Conservation (phyloP, 2,113 vertebrate species). For the Corvus cornix region DNA sequence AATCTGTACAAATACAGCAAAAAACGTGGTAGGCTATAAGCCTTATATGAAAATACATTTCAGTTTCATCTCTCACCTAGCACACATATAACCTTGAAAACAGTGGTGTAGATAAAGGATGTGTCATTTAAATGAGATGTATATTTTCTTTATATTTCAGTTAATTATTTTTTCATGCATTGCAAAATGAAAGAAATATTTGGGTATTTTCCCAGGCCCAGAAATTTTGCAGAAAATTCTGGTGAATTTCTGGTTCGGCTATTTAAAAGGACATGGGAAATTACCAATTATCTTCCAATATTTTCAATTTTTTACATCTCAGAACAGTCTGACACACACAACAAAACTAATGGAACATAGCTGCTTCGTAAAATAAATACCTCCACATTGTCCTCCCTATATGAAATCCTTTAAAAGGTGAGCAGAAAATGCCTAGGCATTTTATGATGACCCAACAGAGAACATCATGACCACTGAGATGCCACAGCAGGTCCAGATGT, state of each 20-base stretch:
- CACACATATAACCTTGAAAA: background rate
- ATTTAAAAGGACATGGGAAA: constrained; percentile 18
- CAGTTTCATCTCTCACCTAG: background rate
- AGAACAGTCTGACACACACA: background rate
- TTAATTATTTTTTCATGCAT: background rate
- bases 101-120: background rate
- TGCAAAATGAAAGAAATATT: background rate
- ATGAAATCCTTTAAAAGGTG: background rate
- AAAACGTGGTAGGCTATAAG: background rate
- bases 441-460: background rate
- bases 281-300: background rate
- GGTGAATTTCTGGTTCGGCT: background rate
- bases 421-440: background rate
- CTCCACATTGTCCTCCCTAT: background rate
- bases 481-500: background rate
- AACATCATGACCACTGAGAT: background rate
- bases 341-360: background rate
- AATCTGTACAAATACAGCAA: background rate
- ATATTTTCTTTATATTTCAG: background rate
- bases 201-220: background rate
- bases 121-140: background rate
- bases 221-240: constrained; percentile 11
- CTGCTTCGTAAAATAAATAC: background rate
- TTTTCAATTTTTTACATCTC: background rate
- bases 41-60: background rate